phyloP scores from a whole-genome alignment of 2,113 vertebrate species.

The Aspiorhynchus laticeps region DNA sequence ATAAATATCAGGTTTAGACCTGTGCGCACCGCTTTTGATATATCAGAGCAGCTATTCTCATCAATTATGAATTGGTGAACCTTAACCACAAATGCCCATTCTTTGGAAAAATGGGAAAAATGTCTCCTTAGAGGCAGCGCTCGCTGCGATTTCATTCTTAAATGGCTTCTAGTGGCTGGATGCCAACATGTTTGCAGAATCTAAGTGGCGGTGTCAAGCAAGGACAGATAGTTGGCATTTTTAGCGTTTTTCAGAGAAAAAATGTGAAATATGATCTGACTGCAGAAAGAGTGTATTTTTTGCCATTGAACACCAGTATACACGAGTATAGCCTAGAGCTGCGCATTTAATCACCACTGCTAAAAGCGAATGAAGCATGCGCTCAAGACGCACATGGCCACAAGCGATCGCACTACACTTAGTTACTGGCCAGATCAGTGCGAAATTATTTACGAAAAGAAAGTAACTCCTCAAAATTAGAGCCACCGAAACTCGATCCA shows the following conservation, averaged over 20 bases:
- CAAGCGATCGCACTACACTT: slow-evolving; percentile 24
- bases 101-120: slow-evolving; percentile 4
- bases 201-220: not conserved
- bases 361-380: slow-evolving; percentile 52
- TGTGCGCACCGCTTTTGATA: slow-evolving; percentile 8
- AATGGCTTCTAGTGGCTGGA: slow-evolving; percentile 14
- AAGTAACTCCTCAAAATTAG: not conserved
- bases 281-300: not conserved
- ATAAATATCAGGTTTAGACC: slow-evolving; percentile 27
- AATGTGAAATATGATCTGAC: slow-evolving; percentile 9
- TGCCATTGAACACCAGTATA: not conserved
- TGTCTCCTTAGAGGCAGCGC: slow-evolving; percentile 16
- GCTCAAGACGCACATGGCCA: slow-evolving; percentile 30
- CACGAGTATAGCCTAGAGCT: slow-evolving; percentile 44
- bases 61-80: slow-evolving; percentile 34
- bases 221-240: not conserved
- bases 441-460: slow-evolving; percentile 30
- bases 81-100: slow-evolving; percentile 15
- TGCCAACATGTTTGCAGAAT: not conserved
- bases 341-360: slow-evolving; percentile 54
- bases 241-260: not conserved
- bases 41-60: slow-evolving; percentile 27
- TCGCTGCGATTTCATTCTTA: not conserved
- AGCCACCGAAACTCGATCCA: slow-evolving; percentile 11
- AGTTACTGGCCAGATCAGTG: slow-evolving; percentile 22